These are phyloP conservation scores for Microcebus lehilahytsara DNA, from an alignment of 2,113 vertebrate genomes.

Conservation along the genomic window DNA sequence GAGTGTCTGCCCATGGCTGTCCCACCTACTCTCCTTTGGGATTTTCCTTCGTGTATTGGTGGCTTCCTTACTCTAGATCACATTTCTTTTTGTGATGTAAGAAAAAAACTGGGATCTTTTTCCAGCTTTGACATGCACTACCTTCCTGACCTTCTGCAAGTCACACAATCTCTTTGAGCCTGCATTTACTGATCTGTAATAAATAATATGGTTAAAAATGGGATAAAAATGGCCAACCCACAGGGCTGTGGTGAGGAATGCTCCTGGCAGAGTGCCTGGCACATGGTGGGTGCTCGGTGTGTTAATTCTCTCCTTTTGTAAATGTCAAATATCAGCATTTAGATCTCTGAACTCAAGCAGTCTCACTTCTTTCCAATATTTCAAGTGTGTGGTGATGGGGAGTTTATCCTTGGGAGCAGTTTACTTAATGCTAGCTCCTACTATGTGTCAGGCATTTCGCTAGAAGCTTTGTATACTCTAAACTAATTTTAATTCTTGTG, in stretches of 20 bases:
- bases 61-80: not conserved
- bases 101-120: not conserved
- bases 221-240: not conserved
- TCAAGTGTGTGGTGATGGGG: not conserved
- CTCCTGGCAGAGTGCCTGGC: not conserved
- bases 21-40: not conserved
- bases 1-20: accelerated
- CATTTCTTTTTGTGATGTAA: not conserved
- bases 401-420: not conserved
- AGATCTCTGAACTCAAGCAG: not conserved
- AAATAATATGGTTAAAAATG: not conserved
- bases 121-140: not conserved
- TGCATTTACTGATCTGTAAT: not conserved
- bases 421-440: not conserved
- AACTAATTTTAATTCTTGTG: not conserved
- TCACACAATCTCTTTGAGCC: not conserved
- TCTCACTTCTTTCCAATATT: not conserved
- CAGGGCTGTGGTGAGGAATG: not conserved
- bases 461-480: not conserved
- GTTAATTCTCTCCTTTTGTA: not conserved
- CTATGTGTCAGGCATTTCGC: not conserved
- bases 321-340: not conserved
- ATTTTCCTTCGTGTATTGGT: not conserved
- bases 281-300: not conserved
- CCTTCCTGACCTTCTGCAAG: not conserved